These are phyloP conservation scores for Alviniconcha marisindica DNA, from an alignment of 1,140 invertebrate genomes.

Conservation along the genomic window DNA sequence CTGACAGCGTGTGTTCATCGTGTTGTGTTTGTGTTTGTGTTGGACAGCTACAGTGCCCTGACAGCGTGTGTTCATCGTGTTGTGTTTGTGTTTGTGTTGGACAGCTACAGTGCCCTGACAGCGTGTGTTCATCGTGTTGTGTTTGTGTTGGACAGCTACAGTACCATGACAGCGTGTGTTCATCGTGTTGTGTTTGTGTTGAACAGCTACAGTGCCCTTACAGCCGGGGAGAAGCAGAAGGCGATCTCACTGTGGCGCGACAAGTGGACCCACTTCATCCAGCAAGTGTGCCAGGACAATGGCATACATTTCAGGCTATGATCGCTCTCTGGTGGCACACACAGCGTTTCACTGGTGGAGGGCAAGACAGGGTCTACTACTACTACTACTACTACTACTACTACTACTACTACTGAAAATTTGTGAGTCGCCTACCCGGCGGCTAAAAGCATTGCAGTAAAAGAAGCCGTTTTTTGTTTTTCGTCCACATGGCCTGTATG, in stretches of 20 bases:
- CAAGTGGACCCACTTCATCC: constrained; percentile 66
- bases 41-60: not conserved
- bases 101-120: not conserved
- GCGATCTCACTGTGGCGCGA: constrained; percentile 56
- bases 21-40: too few relatives aligned
- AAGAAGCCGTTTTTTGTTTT: too few relatives aligned
- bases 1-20: too few relatives aligned
- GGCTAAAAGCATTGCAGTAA: too few relatives aligned
- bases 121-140: not conserved
- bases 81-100: not conserved
- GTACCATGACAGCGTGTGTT: not conserved
- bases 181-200: constrained; percentile 26
- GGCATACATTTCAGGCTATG: not conserved
- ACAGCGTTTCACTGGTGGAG: not conserved
- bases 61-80: not conserved
- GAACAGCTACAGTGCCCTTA: constrained; percentile 68
- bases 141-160: not conserved
- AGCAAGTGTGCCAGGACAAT: constrained; percentile 22
- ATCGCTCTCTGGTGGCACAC: not conserved
- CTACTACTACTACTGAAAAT: too few relatives aligned
- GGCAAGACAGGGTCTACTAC: too few relatives aligned
- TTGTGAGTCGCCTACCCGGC: too few relatives aligned
- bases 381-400: too few relatives aligned
- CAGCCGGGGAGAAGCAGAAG: constrained; percentile 49
- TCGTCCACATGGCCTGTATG: too few relatives aligned